Evolutionary conservation across 2,113 vertebrate species (phyloP).

Genomic region (Alces alces): DNA sequence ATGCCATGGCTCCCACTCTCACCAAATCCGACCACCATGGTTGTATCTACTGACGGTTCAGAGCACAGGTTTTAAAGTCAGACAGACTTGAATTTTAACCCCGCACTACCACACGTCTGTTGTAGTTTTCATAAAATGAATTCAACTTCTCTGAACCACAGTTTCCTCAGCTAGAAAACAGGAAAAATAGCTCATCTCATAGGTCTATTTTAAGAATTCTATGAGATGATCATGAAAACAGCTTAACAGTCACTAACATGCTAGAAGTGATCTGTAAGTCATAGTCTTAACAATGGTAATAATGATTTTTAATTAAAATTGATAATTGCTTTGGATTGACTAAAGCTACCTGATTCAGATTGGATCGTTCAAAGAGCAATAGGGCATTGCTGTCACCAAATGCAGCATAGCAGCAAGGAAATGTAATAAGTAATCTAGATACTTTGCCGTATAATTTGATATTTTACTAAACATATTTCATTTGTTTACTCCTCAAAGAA

Average conservation of each 20-base stretch:
- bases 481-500: background rate
- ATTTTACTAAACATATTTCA: background rate
- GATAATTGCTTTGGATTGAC: background rate
- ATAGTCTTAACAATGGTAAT: background rate
- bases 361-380: background rate
- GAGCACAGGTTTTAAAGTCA: background rate
- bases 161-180: background rate
- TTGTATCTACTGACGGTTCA: background rate
- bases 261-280: background rate
- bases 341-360: background rate
- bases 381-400: background rate
- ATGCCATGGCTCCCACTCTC: background rate
- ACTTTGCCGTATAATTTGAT: background rate
- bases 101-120: background rate
- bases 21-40: too few species aligned
- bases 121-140: background rate
- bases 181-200: background rate
- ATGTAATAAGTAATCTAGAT: background rate
- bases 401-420: background rate
- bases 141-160: background rate
- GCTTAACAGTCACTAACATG: background rate
- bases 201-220: background rate
- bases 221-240: background rate
- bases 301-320: background rate
- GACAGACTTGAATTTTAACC: background rate